Evolutionary conservation across 2,888 invertebrate genomes (phyloP).

Genomic region (Kryphioiulus occultus): DNA sequence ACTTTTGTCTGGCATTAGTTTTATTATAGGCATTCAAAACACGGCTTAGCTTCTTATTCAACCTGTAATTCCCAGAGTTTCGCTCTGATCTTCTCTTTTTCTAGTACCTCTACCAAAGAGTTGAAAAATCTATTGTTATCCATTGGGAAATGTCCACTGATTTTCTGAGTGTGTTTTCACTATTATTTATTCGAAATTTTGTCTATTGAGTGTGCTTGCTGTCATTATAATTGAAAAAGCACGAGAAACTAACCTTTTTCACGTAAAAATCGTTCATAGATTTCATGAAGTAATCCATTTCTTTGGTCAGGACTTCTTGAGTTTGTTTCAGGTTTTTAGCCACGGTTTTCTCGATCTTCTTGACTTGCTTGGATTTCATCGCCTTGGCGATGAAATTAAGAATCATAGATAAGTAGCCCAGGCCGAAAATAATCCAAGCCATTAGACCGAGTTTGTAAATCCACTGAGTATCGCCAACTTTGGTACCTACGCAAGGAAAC

Average conservation of each 20-base stretch:
- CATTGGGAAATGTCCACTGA: no score
- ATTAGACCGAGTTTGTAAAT: constrained; percentile 83
- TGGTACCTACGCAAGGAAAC: constrained; percentile 55
- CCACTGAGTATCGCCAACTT: constrained; percentile 57
- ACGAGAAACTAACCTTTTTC: constrained; percentile 49
- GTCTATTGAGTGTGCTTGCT: no score
- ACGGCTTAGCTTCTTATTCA: background rate
- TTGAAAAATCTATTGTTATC: background rate
- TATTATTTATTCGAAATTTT: no score
- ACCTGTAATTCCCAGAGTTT: background rate
- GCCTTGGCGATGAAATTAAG: constrained; percentile 59
- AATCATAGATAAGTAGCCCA: constrained; percentile 87
- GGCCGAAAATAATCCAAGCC: constrained; percentile 88
- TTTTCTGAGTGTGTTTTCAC: background rate
- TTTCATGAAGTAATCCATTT: constrained; percentile 53
- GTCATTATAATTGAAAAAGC: no score
- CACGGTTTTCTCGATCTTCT: constrained; percentile 53
- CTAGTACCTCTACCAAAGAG: background rate
- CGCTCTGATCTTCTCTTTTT: background rate
- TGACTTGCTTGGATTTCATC: constrained; percentile 54
- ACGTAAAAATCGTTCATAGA: constrained; percentile 51
- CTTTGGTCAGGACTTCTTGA: constrained; percentile 52
- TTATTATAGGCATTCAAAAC: background rate
- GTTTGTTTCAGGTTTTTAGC: constrained; percentile 52
- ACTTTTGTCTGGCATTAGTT: constrained; percentile 17